phyloP scores from a whole-genome alignment of 2,113 vertebrate genomes.

The Conger conger region DNA sequence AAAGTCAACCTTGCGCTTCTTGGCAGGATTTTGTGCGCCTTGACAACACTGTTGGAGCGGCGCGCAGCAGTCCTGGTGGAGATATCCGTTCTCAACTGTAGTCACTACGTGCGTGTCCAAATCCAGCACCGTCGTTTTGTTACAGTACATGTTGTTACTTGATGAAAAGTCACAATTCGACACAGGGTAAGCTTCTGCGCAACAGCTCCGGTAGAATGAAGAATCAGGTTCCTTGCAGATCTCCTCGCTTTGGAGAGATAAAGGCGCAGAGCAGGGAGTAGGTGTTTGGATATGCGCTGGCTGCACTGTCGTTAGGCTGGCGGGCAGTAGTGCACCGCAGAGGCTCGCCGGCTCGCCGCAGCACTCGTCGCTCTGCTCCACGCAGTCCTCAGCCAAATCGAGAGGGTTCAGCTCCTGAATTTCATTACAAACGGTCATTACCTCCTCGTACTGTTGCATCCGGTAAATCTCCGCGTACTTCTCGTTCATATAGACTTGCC shows the following conservation, averaged over 20 bases:
- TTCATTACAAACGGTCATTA: constrained; percentile 74
- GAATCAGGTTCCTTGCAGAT: constrained; percentile 72
- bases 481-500: constrained; percentile 94
- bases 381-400: constrained; percentile 74
- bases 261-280: constrained; percentile 52
- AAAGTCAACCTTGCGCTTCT: constrained; percentile 81
- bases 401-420: constrained; percentile 82
- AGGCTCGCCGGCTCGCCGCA: constrained; percentile 59
- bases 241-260: constrained; percentile 54
- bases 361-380: constrained; percentile 67
- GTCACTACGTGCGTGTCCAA: constrained; percentile 97
- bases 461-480: constrained; percentile 91
- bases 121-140: constrained; percentile 91
- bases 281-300: constrained; percentile 59
- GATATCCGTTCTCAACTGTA: constrained; percentile 90
- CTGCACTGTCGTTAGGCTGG: constrained; percentile 57
- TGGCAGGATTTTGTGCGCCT: constrained; percentile 67
- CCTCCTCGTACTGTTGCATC: constrained; percentile 86
- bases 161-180: constrained; percentile 57
- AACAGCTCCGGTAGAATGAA: constrained; percentile 75
- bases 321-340: constrained; percentile 55
- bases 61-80: constrained; percentile 91
- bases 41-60: constrained; percentile 71
- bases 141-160: constrained; percentile 70
- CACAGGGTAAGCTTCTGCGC: constrained; percentile 66